Conservation (phyloP, 2,888 invertebrate species). For the Cephus nigrinus region DNA sequence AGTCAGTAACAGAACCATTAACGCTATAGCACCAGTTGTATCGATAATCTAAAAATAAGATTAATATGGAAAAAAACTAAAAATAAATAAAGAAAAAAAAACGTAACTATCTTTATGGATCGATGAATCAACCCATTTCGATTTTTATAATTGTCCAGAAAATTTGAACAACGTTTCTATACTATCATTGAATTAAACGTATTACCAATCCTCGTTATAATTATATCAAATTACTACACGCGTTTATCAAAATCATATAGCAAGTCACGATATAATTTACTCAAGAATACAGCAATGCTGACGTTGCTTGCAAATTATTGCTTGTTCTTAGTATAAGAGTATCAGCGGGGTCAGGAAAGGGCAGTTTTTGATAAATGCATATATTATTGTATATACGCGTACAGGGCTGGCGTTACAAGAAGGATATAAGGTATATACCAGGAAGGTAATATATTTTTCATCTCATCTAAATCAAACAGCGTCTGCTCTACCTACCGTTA, state of each 20-base stretch:
- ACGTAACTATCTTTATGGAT: neutral
- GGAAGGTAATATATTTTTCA: constrained; percentile 35
- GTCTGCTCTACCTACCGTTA: neutral
- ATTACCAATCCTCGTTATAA: neutral
- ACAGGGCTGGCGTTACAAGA: neutral
- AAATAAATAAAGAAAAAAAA: neutral
- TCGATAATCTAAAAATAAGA: neutral
- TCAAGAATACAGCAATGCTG: neutral
- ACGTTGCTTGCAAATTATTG: neutral
- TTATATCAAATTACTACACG: neutral
- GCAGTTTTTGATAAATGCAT: neutral
- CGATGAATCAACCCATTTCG: no score
- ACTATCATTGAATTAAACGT: neutral
- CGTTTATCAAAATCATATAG: neutral
- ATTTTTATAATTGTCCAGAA: neutral
- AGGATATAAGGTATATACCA: neutral
- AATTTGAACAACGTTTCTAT: neutral
- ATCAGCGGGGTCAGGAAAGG: neutral
- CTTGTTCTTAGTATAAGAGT: neutral
- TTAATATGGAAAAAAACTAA: neutral
- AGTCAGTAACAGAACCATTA: neutral
- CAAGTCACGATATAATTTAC: neutral
- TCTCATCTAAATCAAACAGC: constrained; percentile 35
- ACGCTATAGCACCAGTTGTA: neutral
- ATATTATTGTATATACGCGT: neutral